Evolutionary conservation across 2,113 vertebrate genomes (phyloP).

Genomic region (Cinclus cinclus): DNA sequence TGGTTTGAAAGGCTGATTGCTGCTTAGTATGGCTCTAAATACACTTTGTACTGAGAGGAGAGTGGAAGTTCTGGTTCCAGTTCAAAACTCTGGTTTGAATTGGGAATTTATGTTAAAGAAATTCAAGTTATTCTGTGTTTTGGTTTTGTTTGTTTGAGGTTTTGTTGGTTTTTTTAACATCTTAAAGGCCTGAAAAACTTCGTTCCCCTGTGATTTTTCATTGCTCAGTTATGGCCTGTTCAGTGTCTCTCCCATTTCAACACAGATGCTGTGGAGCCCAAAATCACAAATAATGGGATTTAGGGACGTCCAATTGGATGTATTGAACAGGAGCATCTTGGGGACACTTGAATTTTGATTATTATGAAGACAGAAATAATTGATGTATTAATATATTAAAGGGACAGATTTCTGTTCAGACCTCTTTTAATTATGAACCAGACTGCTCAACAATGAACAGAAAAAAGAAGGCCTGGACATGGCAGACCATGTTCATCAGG

Average conservation of each 20-base stretch:
- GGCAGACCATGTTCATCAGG: not conserved
- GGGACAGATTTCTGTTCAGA: not conserved
- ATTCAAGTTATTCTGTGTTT: not conserved
- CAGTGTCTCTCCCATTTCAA: not conserved
- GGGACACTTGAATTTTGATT: not conserved
- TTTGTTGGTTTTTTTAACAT: not conserved
- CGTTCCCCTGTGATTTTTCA: not conserved
- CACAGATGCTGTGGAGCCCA: not conserved
- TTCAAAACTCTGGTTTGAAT: not conserved
- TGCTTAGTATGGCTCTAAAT: not conserved
- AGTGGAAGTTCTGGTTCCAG: not conserved
- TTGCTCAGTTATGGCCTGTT: not conserved
- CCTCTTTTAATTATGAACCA: not conserved
- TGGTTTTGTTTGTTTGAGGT: not conserved
- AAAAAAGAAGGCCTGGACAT: not conserved
- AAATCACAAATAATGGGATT: not conserved
- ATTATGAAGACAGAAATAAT: not conserved
- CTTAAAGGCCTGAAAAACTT: not conserved
- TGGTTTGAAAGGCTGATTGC: not conserved
- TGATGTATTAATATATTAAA: not conserved
- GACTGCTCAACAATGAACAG: not conserved
- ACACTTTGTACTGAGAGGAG: not conserved
- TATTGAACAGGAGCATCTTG: not conserved
- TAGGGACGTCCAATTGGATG: not conserved
- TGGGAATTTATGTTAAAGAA: not conserved